Evolutionary conservation across 2,113 vertebrate species (phyloP).

Genomic region (Rhineura floridana): DNA sequence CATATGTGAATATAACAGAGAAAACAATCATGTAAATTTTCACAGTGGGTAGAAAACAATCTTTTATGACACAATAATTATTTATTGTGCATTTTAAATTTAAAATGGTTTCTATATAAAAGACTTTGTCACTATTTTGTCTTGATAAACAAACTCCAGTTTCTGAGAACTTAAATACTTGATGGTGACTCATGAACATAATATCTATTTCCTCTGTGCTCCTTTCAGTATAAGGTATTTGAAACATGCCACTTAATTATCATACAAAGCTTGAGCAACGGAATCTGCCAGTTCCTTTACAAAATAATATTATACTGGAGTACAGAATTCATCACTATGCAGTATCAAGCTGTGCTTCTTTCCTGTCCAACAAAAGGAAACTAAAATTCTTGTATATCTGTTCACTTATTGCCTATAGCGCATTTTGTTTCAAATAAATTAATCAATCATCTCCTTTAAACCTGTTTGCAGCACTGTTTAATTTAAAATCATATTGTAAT

Average conservation of each 20-base stretch:
- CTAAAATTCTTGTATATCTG: conserved; percentile 29
- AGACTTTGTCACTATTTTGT: neutral
- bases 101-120: neutral
- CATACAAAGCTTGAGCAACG: neutral
- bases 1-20: neutral
- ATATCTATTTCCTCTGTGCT: conserved; percentile 19
- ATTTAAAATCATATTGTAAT: conserved; percentile 31
- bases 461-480: conserved; percentile 46
- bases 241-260: conserved; percentile 16
- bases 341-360: conserved; percentile 17
- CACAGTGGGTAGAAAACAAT: neutral
- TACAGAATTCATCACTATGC: neutral
- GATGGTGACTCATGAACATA: neutral
- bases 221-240: conserved; percentile 22
- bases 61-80: neutral
- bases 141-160: neutral
- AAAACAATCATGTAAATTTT: neutral
- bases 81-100: neutral
- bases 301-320: conserved; percentile 14
- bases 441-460: conserved; percentile 34
- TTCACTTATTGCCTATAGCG: conserved; percentile 19
- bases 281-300: conserved; percentile 10
- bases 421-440: conserved; percentile 31
- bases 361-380: conserved; percentile 18
- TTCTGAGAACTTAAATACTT: neutral